phyloP scores from a whole-genome alignment of 23 tunicate genomes.

The Styela clava region DNA sequence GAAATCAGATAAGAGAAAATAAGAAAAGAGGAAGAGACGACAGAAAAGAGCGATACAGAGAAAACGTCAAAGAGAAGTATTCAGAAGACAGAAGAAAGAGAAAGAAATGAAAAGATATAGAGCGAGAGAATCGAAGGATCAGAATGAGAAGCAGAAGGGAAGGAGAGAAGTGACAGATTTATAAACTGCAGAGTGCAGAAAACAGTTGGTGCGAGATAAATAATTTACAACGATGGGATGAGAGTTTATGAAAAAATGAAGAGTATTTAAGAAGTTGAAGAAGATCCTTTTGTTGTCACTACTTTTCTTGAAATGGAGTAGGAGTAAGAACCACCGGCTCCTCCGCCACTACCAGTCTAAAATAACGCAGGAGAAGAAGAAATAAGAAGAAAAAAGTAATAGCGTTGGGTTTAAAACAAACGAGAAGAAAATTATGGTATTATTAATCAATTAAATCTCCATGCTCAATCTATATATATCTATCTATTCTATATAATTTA shows the following conservation, averaged over 20 bases:
- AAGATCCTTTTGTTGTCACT: slow-evolving; percentile 52
- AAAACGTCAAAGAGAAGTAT: background rate
- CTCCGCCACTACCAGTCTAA: slow-evolving; percentile 38
- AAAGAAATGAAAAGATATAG: slow-evolving; percentile 10
- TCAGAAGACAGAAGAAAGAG: background rate
- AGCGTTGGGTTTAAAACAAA: background rate
- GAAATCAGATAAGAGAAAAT: background rate
- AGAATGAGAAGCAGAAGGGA: slow-evolving; percentile 2
- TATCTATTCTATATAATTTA: background rate
- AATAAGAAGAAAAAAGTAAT: background rate
- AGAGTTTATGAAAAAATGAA: background rate
- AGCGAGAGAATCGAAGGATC: background rate
- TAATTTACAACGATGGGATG: background rate
- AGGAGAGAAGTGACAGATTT: background rate
- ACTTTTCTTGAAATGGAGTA: slow-evolving; percentile 81
- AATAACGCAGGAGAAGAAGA: slow-evolving; percentile 3
- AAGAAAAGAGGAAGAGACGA: slow-evolving; percentile 16
- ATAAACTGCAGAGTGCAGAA: background rate
- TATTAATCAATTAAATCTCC: no score
- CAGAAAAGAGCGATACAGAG: background rate
- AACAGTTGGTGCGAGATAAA: background rate
- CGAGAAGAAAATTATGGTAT: no score
- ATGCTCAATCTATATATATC: no score
- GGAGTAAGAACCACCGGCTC: slow-evolving; percentile 79
- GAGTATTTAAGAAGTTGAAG: background rate